Percentiles rank a stretch among this genome's conserved stretches.
Evolutionary conservation across 2,797 vertebrate species (phyloP).

Genomic region (Podargus strigoides): DNA sequence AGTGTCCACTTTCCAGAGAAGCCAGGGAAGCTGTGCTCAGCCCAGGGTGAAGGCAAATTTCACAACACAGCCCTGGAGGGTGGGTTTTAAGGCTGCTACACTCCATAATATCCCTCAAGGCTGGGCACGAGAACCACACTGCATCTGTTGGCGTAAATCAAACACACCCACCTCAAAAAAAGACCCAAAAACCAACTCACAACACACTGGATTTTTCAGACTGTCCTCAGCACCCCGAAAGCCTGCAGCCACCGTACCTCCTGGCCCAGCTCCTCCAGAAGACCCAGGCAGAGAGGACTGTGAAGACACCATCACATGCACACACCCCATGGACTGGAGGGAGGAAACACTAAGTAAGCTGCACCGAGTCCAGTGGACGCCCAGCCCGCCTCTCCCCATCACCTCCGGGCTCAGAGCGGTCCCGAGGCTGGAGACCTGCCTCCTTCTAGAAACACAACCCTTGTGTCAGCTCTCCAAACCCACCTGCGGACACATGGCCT

Average conservation of each 20-base stretch:
- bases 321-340: accelerated
- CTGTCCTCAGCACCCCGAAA: background rate
- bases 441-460: background rate
- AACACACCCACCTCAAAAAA: background rate
- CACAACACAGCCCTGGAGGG: background rate
- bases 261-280: accelerated
- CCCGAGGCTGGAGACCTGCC: background rate
- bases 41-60: background rate
- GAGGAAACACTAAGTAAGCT: background rate
- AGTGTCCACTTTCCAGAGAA: background rate
- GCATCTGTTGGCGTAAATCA: accelerated
- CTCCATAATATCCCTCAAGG: background rate
- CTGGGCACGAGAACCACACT: accelerated
- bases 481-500: conserved; percentile 10
- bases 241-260: accelerated
- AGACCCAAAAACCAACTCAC: background rate
- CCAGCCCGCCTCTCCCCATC: background rate
- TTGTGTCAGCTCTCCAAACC: background rate
- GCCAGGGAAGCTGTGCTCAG: background rate
- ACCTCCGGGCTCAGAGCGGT: background rate
- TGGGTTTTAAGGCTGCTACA: accelerated
- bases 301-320: accelerated
- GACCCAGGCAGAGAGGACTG: background rate
- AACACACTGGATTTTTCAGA: background rate
- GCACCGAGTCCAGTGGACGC: accelerated